Conservation (phyloP, 2,888 invertebrate species). For the Empis stercorea region DNA sequence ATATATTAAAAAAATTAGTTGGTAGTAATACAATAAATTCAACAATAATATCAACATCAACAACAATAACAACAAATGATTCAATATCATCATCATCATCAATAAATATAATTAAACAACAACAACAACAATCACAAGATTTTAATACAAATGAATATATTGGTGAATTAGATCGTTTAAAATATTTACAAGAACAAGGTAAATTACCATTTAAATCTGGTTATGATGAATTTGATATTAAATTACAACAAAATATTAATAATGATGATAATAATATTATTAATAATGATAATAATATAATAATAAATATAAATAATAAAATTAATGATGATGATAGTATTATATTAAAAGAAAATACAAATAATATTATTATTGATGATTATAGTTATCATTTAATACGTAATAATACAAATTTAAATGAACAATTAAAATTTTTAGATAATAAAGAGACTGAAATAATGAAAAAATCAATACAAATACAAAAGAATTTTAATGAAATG, state of each 20-base stretch:
- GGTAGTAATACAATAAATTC: too few species aligned
- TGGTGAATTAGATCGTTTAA: constrained; percentile 9
- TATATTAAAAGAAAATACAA: constrained; percentile 2
- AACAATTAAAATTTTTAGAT: constrained; percentile 30
- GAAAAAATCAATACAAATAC: constrained; percentile 11
- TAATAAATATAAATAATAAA: background rate
- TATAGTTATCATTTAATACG: constrained; percentile 23
- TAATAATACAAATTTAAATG: constrained; percentile 30
- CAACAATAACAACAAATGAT: background rate
- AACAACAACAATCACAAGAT: constrained; percentile 1
- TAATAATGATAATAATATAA: background rate
- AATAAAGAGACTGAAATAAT: constrained; percentile 29
- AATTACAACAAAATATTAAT: background rate
- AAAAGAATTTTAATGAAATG: constrained; percentile 10
- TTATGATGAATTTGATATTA: background rate
- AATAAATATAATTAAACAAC: background rate
- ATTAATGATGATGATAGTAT: constrained; percentile 6
- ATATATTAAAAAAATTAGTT: constrained; percentile 30
- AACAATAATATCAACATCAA: background rate
- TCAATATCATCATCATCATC: background rate
- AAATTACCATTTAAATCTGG: background rate
- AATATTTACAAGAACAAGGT: constrained; percentile 6
- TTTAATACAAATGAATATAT: background rate
- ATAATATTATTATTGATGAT: constrained; percentile 1
- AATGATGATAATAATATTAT: background rate